Evolutionary conservation across 2,113 vertebrate genomes (phyloP).

Genomic region (Podarcis cretensis): DNA sequence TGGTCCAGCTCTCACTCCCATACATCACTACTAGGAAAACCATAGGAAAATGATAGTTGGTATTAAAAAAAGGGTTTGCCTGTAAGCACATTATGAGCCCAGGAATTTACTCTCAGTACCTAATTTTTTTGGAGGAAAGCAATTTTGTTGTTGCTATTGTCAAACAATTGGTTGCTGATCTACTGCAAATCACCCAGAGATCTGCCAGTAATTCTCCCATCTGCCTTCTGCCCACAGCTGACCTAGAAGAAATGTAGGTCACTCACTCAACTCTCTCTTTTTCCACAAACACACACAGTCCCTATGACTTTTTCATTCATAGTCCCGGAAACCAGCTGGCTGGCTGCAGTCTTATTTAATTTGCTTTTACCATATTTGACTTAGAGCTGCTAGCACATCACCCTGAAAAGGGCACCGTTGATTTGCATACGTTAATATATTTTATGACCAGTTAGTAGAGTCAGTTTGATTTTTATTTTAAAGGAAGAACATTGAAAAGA

Average conservation of each 20-base stretch:
- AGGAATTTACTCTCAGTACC: no score
- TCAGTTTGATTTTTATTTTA: background rate
- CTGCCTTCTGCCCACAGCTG: no score
- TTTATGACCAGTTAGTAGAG: background rate
- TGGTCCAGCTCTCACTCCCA: no score
- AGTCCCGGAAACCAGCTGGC: background rate
- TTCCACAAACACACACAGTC: background rate
- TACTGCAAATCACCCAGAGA: no score
- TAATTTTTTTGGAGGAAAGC: no score
- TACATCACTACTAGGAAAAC: no score
- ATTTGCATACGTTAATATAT: background rate
- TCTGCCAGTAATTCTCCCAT: no score
- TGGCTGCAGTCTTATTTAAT: background rate
- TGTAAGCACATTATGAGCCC: no score
- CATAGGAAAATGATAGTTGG: no score
- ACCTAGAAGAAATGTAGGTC: background rate
- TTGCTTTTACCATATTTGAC: background rate
- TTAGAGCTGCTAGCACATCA: background rate
- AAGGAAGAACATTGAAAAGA: background rate
- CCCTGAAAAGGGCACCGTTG: background rate
- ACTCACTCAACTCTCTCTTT: background rate
- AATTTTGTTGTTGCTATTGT: no score
- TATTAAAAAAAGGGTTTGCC: no score
- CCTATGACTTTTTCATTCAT: background rate
- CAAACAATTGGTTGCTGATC: no score